These are phyloP conservation scores for Malurus splendens DNA, from an alignment of 2,797 vertebrate species.

Conservation along the genomic window DNA sequence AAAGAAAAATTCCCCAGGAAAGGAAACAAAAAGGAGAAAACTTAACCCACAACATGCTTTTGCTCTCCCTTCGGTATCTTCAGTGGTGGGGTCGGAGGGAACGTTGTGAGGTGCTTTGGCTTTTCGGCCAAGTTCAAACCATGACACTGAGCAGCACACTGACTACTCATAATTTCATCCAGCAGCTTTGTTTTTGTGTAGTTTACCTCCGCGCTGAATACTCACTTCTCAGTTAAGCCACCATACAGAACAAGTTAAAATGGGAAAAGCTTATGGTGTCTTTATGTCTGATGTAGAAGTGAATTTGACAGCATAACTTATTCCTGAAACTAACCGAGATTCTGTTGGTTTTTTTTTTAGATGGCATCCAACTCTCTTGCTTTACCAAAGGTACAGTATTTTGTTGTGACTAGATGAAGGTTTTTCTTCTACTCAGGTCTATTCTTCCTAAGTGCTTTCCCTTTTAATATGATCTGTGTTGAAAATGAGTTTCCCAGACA, in stretches of 20 bases:
- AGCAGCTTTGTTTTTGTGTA: background rate
- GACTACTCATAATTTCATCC: background rate
- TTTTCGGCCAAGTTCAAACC: too few relatives aligned
- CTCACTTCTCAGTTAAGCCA: background rate
- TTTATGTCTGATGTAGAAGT: background rate
- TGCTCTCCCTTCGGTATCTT: too few relatives aligned
- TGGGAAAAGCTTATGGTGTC: background rate
- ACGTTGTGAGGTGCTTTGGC: too few relatives aligned
- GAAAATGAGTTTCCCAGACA: background rate
- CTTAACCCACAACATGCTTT: too few relatives aligned
- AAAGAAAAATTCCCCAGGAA: too few relatives aligned
- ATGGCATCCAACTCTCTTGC: background rate
- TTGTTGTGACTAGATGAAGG: background rate
- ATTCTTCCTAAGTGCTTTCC: background rate
- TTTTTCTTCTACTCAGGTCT: background rate
- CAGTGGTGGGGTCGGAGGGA: too few relatives aligned
- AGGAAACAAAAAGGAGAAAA: too few relatives aligned
- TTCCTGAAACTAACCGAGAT: background rate
- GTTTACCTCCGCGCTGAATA: background rate
- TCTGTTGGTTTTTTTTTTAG: background rate
- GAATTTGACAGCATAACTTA: fast-evolving
- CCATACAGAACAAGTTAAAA: background rate
- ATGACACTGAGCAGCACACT: background rate
- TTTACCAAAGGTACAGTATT: background rate
- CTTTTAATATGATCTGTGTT: background rate